Conservation (phyloP, 2,113 vertebrate genomes). For the Ptyas mucosa region DNA sequence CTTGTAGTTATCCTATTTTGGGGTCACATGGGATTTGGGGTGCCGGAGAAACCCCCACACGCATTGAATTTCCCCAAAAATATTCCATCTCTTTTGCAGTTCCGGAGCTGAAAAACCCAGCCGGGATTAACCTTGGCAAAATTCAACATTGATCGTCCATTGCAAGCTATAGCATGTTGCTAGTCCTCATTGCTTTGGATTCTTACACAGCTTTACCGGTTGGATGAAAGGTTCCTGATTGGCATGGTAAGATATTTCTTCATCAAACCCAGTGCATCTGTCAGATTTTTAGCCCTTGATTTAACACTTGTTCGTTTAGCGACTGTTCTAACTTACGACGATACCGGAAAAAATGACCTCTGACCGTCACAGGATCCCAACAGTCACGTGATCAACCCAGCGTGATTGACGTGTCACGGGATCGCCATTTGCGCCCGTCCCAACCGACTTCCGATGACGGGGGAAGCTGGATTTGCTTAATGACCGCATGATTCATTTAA, state of each 20-base stretch:
- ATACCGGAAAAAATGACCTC: too few species aligned
- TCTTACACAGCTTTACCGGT: background rate
- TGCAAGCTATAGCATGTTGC: background rate
- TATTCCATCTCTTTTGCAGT: background rate
- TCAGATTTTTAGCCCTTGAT: background rate
- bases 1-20: background rate
- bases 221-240: background rate
- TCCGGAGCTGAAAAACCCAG: too few species aligned
- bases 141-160: too few species aligned
- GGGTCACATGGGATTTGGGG: background rate
- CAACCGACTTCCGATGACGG: too few species aligned
- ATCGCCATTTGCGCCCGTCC: too few species aligned
- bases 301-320: too few species aligned
- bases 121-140: background rate
- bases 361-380: too few species aligned
- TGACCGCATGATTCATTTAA: background rate
- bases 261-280: background rate
- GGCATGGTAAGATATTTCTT: background rate
- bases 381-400: too few species aligned
- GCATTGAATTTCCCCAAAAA: background rate
- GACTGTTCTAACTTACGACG: too few species aligned
- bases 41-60: background rate
- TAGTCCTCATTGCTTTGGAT: background rate
- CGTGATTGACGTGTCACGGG: too few species aligned
- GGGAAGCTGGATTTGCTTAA: background rate